Base-by-base conservation (phyloP, 92 coral and sea anemone genomes). In the Epizoanthus illoricatus region DNA sequence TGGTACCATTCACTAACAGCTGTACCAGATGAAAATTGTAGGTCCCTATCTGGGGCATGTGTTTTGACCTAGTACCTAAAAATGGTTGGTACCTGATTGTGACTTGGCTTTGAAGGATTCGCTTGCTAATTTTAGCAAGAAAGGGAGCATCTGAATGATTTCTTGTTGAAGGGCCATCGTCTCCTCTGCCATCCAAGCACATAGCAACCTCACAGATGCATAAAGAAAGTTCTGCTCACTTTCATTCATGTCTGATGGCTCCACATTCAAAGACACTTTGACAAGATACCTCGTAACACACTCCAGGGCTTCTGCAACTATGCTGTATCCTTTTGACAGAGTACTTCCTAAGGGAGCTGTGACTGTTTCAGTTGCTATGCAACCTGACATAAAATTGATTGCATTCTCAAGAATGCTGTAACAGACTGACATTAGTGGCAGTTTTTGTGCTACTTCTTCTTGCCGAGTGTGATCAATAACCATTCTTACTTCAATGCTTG, bases 121-220 rank as follows among this genome's bases (percentile, higher is more conserved):
- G 65, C 74, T 84, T 19, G 91, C 92, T 72, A 92, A 73, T 43
- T 87, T 81, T 23, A 96, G 52, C 80, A 96, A 88, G 76, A 93
- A 85, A 13, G 98, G 99, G 65, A 93, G 75, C 65, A 96, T 89
- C 65, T 88, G 78, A 8, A 84, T 60, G 61, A 96, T 89, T 33
- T 87, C 88, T 52, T 91, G 92, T 73, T 87, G 92, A 11, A 96
- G 89, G 17, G 98, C 97, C 7, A 87, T 74, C 4, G 99, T 94
- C 75, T 96, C 99, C 76, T 96, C 99, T 23, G 99, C 94, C 80
- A 96, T 81, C 99, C 99, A 96, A 0, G 91, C 90, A 86, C 95
- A 83, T 41, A 96, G 73, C 33, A 93, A 87, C 61, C 97, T 86
- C 10, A 91, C 92, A 41, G 98, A 91, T 9, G 98, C 99, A 10